A percentile compares a stretch with the other conserved stretches of the same genome.
phyloP scores from a whole-genome alignment of 2,797 vertebrate genomes.

The Danio albolineatus region DNA sequence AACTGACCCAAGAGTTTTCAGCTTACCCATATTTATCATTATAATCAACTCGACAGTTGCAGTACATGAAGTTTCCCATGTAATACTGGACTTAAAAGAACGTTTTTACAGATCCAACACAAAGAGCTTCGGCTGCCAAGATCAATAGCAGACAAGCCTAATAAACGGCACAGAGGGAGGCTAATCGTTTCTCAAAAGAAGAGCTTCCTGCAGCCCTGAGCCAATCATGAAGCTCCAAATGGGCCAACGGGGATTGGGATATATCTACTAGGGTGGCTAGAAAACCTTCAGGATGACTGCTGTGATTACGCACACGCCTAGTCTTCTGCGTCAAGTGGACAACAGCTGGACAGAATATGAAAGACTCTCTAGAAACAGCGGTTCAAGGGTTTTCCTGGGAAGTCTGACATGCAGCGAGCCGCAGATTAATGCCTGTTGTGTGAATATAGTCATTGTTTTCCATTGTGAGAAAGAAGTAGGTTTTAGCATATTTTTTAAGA shows the following conservation, averaged over 20 bases:
- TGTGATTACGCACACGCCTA: constrained; percentile 41
- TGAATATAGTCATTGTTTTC: constrained; percentile 14
- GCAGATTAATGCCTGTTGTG: neutral
- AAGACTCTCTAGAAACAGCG: constrained; percentile 43
- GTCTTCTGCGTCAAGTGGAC: constrained; percentile 43
- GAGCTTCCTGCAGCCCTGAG: constrained; percentile 32
- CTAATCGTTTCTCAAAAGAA: constrained; percentile 50
- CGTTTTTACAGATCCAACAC: constrained; percentile 49
- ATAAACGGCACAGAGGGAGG: constrained; percentile 40
- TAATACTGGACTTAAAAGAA: constrained; percentile 21
- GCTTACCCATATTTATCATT: constrained; percentile 36
- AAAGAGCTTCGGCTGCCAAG: constrained; percentile 54
- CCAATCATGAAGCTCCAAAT: constrained; percentile 39
- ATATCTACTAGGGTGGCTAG: constrained; percentile 36
- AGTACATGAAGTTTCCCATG: constrained; percentile 25
- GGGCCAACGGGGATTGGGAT: constrained; percentile 2
- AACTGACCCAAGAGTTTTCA: constrained; percentile 15
- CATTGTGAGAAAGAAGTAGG: neutral
- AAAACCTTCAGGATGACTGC: constrained; percentile 43
- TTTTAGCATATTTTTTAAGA: neutral
- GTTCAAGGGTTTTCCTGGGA: neutral
- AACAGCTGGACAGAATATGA: constrained; percentile 55
- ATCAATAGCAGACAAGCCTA: constrained; percentile 44
- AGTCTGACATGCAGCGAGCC: neutral
- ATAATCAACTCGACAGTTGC: constrained; percentile 25